These are phyloP conservation scores for Celastrina argiolus DNA, from an alignment of 2,888 invertebrate species.

Conservation along the genomic window DNA sequence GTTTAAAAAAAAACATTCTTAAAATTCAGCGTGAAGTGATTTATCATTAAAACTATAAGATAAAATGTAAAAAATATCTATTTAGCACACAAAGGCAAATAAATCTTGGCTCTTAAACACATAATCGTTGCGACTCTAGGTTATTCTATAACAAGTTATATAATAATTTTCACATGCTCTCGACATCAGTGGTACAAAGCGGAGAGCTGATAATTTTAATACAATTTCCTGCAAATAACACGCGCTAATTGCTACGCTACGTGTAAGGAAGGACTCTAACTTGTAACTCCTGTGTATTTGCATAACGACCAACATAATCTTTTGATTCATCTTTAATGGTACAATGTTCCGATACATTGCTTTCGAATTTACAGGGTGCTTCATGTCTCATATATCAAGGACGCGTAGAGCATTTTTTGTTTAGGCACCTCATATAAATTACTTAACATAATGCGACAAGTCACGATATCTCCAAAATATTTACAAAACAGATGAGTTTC, in stretches of 20 bases:
- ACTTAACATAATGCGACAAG: too few relatives aligned
- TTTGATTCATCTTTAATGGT: background rate
- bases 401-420: too few relatives aligned
- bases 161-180: constrained; percentile 9
- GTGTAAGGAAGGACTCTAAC: constrained; percentile 11
- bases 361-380: background rate
- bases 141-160: constrained; percentile 10
- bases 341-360: background rate
- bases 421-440: too few relatives aligned
- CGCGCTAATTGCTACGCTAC: constrained; percentile 10
- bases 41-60: too few relatives aligned
- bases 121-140: background rate
- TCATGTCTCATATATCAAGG: too few relatives aligned
- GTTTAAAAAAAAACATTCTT: too few relatives aligned
- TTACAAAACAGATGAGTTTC: too few relatives aligned
- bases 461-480: too few relatives aligned
- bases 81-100: too few relatives aligned
- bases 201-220: background rate
- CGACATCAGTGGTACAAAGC: background rate
- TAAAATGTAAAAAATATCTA: too few relatives aligned
- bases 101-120: background rate
- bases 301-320: constrained; percentile 10
- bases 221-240: constrained; percentile 9
- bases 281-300: background rate
- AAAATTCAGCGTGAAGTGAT: too few relatives aligned